These are phyloP conservation scores for Bombus sibiricus DNA, from an alignment of 1,140 invertebrate genomes.

Conservation along the genomic window DNA sequence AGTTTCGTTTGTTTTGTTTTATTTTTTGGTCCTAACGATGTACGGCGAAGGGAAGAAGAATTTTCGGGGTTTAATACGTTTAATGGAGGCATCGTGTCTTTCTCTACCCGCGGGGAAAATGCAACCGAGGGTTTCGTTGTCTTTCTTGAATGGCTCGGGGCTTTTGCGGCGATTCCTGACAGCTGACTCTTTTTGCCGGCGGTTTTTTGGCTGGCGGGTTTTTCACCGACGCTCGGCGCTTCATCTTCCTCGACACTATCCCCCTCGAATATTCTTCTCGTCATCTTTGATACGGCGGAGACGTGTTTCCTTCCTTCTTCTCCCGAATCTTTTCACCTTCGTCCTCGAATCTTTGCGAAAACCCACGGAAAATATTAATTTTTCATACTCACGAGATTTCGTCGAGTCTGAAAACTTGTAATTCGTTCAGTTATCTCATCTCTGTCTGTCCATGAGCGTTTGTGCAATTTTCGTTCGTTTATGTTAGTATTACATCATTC, in stretches of 20 bases:
- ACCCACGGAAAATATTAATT: too few species aligned
- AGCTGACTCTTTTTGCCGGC: conserved; percentile 20
- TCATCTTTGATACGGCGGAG: conserved; percentile 3
- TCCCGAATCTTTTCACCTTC: too few species aligned
- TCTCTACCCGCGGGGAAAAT: not conserved
- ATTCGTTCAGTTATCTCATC: too few species aligned
- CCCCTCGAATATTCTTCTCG: conserved; percentile 18
- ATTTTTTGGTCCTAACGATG: not conserved
- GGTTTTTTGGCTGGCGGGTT: conserved; percentile 14
- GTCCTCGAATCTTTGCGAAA: not conserved
- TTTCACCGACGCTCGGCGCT: not conserved
- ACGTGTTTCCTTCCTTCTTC: not conserved
- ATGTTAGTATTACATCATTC: too few species aligned
- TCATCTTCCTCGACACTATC: conserved; percentile 11
- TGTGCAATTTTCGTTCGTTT: too few species aligned
- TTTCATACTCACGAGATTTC: not conserved
- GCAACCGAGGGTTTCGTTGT: conserved; percentile 1
- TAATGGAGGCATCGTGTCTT: conserved; percentile 20
- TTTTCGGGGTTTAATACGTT: conserved; percentile 23
- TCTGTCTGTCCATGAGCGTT: too few species aligned
- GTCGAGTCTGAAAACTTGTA: too few species aligned
- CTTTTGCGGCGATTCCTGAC: conserved; percentile 25
- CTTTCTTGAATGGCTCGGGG: not conserved
- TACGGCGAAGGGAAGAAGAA: not conserved
- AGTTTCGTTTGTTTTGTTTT: too few species aligned